Evolutionary conservation across 37 sponge, comb jelly and placozoan species (phyloP).

Genomic region (Diacarnus erythraeanus): DNA sequence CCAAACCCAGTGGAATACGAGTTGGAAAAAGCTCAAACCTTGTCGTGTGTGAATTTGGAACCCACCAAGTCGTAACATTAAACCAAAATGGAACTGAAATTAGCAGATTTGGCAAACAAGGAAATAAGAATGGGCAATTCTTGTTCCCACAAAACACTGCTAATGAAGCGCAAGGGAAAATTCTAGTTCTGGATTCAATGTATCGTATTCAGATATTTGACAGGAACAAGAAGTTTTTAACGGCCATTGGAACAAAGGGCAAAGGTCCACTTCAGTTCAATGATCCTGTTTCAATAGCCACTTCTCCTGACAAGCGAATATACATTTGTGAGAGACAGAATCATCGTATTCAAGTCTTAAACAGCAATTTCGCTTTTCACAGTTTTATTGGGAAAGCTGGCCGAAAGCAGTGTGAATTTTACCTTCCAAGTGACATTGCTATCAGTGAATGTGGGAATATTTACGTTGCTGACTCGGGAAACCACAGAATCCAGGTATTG

Average conservation of each 20-base stretch:
- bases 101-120: constrained; percentile 10
- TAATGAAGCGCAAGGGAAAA: not conserved
- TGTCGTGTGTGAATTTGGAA: constrained; percentile 23
- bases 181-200: constrained; percentile 6
- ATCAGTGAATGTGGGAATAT: not conserved
- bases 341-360: constrained; percentile 18
- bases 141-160: constrained; percentile 18
- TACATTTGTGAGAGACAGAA: constrained; percentile 17
- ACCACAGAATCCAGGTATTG: constrained; percentile 35
- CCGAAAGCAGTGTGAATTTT: constrained; percentile 11
- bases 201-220: constrained; percentile 26
- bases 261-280: constrained; percentile 7
- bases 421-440: constrained; percentile 21
- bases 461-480: constrained; percentile 19
- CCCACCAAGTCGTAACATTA: constrained; percentile 12
- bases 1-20: constrained; percentile 21
- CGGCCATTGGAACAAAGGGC: constrained; percentile 8
- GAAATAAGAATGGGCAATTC: constrained; percentile 18
- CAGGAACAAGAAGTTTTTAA: constrained; percentile 6
- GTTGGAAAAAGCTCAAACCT: not conserved
- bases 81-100: not conserved
- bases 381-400: constrained; percentile 19
- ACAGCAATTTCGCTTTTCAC: constrained; percentile 7
- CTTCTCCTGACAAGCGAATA: not conserved
- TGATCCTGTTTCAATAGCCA: constrained; percentile 18